Percentiles rank a stretch among this genome's conserved stretches.
phyloP scores from a whole-genome alignment of 1,140 invertebrate species.

The Sinella curviseta region DNA sequence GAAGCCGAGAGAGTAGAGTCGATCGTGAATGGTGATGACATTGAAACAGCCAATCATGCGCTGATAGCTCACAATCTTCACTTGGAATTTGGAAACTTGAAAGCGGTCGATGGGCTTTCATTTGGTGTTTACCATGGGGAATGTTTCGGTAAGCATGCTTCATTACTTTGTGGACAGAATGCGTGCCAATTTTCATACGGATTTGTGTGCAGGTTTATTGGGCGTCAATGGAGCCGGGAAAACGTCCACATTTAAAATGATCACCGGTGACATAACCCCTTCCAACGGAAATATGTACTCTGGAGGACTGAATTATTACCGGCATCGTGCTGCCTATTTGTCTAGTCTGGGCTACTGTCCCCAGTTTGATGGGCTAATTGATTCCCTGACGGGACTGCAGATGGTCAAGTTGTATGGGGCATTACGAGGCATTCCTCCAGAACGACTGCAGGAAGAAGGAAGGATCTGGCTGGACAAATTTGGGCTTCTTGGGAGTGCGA shows the following conservation, averaged over 20 bases:
- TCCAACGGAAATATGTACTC: conserved; percentile 60
- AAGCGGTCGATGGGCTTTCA: conserved; percentile 43
- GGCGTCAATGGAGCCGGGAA: conserved; percentile 57
- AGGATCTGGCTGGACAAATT: conserved; percentile 45
- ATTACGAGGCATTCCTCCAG: conserved; percentile 56
- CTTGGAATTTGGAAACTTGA: conserved; percentile 42
- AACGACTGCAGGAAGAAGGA: conserved; percentile 55
- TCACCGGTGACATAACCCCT: conserved; percentile 59
- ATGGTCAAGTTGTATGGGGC: conserved; percentile 61
- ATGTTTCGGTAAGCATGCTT: conserved; percentile 39
- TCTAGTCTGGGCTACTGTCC: conserved; percentile 59
- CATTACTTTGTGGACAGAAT: not conserved
- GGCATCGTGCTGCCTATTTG: conserved; percentile 53
- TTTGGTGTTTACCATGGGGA: no score
- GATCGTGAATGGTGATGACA: conserved; percentile 12
- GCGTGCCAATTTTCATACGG: not conserved
- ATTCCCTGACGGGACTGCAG: conserved; percentile 62
- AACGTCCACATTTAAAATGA: conserved; percentile 49
- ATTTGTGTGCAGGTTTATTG: conserved; percentile 41
- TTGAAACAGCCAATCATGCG: no score
- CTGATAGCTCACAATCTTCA: no score
- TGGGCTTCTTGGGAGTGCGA: conserved; percentile 33
- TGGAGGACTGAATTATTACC: conserved; percentile 54
- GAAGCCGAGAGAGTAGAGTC: not conserved
- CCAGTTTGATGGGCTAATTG: conserved; percentile 63